Percentiles rank a stretch among this genome's conserved stretches.
Conservation (phyloP, 2,113 vertebrate genomes). For the Ophthalmolycus amberensis region DNA sequence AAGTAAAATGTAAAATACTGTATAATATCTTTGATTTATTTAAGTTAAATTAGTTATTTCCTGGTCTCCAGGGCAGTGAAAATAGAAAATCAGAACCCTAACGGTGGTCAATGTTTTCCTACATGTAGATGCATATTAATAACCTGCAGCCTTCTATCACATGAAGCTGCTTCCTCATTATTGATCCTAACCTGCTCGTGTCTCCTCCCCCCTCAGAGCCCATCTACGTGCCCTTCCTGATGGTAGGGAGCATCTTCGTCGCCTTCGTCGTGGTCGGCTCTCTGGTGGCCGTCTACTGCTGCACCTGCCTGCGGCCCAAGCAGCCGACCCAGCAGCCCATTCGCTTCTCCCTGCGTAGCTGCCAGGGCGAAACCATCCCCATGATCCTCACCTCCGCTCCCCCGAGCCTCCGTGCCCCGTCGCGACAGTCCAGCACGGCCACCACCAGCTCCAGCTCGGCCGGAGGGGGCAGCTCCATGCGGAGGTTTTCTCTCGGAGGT, state of each 20-base stretch:
- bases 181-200: conserved; percentile 6
- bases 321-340: conserved; percentile 92
- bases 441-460: conserved; percentile 94
- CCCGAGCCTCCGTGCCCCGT: conserved; percentile 88
- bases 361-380: conserved; percentile 95
- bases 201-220: conserved; percentile 86
- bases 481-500: conserved; percentile 89
- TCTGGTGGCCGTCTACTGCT: conserved; percentile 95
- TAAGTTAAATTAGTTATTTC: background rate
- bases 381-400: conserved; percentile 94
- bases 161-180: background rate
- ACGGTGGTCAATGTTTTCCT: background rate
- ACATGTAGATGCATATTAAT: background rate
- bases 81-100: background rate
- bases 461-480: conserved; percentile 85
- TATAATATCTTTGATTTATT: background rate
- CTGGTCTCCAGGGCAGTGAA: background rate
- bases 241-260: conserved; percentile 97
- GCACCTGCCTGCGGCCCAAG: conserved; percentile 95
- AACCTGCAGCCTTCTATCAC: background rate
- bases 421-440: conserved; percentile 93
- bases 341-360: conserved; percentile 93
- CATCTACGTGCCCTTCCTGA: conserved; percentile 95
- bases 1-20: background rate
- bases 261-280: conserved; percentile 96